Percentiles rank a stretch among this genome's conserved stretches.
phyloP scores from a whole-genome alignment of 64 coral and sea anemone species.

The Trachythela sp. region DNA sequence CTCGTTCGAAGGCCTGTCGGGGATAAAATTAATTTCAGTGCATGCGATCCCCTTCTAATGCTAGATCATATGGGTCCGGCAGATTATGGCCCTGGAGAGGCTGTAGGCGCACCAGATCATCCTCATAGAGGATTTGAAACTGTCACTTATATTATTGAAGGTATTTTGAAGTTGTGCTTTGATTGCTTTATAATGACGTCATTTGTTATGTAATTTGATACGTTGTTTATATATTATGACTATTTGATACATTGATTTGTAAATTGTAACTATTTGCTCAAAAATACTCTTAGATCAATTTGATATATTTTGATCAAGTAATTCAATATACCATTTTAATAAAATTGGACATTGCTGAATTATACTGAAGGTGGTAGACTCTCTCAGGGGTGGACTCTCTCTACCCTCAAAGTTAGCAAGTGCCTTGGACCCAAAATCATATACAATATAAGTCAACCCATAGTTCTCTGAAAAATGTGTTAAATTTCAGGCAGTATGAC shows the following conservation, averaged over 20 bases:
- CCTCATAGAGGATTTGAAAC: slow-evolving; percentile 97
- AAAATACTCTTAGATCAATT: too few relatives aligned
- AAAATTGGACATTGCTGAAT: too few relatives aligned
- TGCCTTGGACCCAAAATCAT: too few relatives aligned
- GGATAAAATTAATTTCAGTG: slow-evolving; percentile 45
- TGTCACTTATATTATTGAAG: slow-evolving; percentile 88
- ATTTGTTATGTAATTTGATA: not conserved
- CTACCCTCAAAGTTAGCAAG: too few relatives aligned
- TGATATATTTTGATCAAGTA: too few relatives aligned
- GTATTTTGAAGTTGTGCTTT: slow-evolving; percentile 6
- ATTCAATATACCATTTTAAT: too few relatives aligned
- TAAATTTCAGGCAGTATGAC: slow-evolving; percentile 44
- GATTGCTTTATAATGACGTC: not conserved
- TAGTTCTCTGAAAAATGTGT: not conserved
- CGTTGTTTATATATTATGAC: too few relatives aligned
- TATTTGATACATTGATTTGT: too few relatives aligned
- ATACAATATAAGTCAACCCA: too few relatives aligned
- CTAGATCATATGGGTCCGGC: slow-evolving; percentile 89
- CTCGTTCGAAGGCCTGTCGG: slow-evolving; percentile 83
- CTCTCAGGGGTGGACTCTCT: too few relatives aligned
- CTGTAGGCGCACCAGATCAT: slow-evolving; percentile 89
- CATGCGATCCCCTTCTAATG: slow-evolving; percentile 79
- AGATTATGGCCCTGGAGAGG: slow-evolving; percentile 70
- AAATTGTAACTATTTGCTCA: too few relatives aligned
- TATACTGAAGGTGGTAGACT: too few relatives aligned